Evolutionary conservation across 2,888 invertebrate species (phyloP), one percentile per base, ranked within the genome.

Genomic region (Ceraclea dissimilis): DNA sequence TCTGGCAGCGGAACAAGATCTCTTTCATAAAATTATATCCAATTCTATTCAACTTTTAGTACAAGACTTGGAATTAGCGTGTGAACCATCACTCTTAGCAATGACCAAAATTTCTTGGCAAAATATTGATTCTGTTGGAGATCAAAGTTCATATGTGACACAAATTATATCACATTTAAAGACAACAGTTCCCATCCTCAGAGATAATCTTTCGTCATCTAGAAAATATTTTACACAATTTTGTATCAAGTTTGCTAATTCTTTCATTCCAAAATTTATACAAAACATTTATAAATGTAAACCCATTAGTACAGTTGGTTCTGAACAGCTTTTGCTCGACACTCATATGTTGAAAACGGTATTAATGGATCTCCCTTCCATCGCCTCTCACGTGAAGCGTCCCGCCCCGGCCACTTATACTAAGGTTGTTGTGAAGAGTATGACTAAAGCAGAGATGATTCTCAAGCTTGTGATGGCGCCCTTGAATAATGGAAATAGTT

Each of bases 381-480:
- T 95, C 20, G 92, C 92, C 0, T 93, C 93, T 1, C 89, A 90
- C 65, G 88, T 95, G 1, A 85, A 85, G 60, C 79, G 94, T 6
- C 92, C 92, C 64, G 91, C 95, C 4, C 96, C 96, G 0, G 88
- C 92, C 0, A 90, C 91, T 60, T 94, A 86, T 62, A 85, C 86
- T 0, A 89, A 89, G 68, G 86, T 87, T 22, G 91, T 93, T 0
- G 83, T 88, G 1, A 86, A 87, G 74, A 82, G 96, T 33, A 97
- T 99, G 95, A 93, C 93, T 0, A 92, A 93, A 67, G 97, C 97
- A 0, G 99, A 99, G 72, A 96, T 98, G 93, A 90, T 99, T 39
- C 76, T 99, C n/a, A 99, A 99, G 76, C 82, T 98, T 26, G 94
- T 97, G 0, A 97, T 98, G 97, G 90, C 95, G 1, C 93, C 95